A percentile compares a stretch with the other conserved stretches of the same genome.
These are phyloP conservation scores for Rattus norvegicus DNA, from an alignment of 2,113 vertebrate genomes.

Conservation along the genomic window GRCr8 NC_086019.1:186428501-186429000, in stretches of 20 bases:
- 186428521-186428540: accelerated
- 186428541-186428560: neutral
- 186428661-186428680: neutral
- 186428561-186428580: neutral
- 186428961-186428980: neutral
- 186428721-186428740: neutral
- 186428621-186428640: neutral
- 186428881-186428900: neutral
- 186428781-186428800: neutral
- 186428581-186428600: neutral
- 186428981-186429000: neutral
- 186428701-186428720: neutral
- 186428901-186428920: neutral
- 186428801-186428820: neutral
- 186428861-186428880: neutral
- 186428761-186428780: neutral
- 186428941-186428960: neutral
- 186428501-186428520: neutral
- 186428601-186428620: neutral
- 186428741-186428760: neutral
- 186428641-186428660: neutral
- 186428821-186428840: neutral
- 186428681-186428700: neutral
- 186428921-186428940: neutral
- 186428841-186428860: neutral